A percentile compares a stretch with the other conserved stretches of the same genome.
Conservation (phyloP, 2,113 vertebrate genomes). For the Penelope pileata region DNA sequence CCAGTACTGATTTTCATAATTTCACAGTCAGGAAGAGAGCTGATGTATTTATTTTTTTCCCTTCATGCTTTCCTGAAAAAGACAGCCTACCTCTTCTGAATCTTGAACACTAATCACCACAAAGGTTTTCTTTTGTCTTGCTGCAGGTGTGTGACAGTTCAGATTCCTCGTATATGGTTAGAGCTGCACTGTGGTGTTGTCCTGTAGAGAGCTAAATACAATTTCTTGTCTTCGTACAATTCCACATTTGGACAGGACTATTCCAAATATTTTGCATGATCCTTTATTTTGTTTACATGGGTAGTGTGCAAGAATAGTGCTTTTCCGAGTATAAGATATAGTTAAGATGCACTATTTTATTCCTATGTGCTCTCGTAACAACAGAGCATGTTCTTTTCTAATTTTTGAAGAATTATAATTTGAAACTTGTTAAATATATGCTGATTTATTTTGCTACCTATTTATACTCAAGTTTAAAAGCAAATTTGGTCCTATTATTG, state of each 20-base stretch:
- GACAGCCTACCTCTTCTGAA: conserved; percentile 23
- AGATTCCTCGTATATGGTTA: neutral
- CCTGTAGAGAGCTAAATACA: neutral
- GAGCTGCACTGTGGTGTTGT: neutral
- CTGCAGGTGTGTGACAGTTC: conserved; percentile 19
- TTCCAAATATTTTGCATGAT: neutral
- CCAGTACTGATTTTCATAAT: conserved; percentile 68
- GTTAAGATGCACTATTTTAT: neutral
- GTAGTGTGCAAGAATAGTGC: neutral
- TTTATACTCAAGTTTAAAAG: neutral
- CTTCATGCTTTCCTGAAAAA: conserved; percentile 6
- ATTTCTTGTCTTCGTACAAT: neutral
- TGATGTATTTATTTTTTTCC: conserved; percentile 63
- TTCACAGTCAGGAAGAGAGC: conserved; percentile 45
- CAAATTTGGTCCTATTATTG: neutral
- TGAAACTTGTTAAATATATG: neutral
- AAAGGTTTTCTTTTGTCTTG: conserved; percentile 12
- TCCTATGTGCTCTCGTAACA: neutral
- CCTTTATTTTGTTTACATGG: neutral
- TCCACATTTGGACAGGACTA: neutral
- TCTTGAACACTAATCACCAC: neutral
- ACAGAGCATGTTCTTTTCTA: neutral
- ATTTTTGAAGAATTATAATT: neutral
- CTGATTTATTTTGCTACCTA: neutral
- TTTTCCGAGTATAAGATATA: neutral